A percentile compares a stretch with the other conserved stretches of the same genome.
Conservation (phyloP, 2,113 vertebrate genomes). For the Anguilla rostrata region DNA sequence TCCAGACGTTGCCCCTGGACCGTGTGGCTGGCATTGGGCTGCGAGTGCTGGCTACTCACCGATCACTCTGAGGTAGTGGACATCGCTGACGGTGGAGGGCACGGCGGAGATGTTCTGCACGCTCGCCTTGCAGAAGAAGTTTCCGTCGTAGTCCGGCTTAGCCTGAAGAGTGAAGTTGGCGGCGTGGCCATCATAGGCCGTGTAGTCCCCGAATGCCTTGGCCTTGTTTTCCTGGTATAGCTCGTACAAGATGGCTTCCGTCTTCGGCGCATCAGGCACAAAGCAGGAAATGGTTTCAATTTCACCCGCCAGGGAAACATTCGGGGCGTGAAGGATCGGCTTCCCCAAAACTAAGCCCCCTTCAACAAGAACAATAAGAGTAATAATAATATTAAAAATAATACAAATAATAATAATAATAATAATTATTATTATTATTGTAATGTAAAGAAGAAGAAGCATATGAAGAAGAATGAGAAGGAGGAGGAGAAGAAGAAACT, state of each 20-base stretch:
- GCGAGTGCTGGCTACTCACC: no score
- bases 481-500: no score
- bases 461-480: no score
- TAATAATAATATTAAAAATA: neutral
- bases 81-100: slow-evolving; percentile 36
- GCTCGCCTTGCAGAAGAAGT: slow-evolving; percentile 55
- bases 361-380: neutral
- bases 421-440: no score
- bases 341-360: neutral
- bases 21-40: neutral
- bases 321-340: neutral
- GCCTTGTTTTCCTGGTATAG: slow-evolving; percentile 11
- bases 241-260: slow-evolving; percentile 40
- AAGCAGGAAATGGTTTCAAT: slow-evolving; percentile 33
- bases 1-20: no score
- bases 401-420: no score
- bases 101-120: slow-evolving; percentile 51
- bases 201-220: neutral
- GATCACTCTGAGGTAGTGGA: slow-evolving; percentile 50
- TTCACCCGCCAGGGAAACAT: neutral
- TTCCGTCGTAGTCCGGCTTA: slow-evolving; percentile 26
- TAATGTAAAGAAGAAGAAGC: no score
- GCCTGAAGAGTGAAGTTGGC: fast-evolving
- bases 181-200: fast-evolving
- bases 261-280: slow-evolving; percentile 33